Evolutionary conservation across 2,797 vertebrate species (phyloP).

Genomic region (Lophura swinhoii): DNA sequence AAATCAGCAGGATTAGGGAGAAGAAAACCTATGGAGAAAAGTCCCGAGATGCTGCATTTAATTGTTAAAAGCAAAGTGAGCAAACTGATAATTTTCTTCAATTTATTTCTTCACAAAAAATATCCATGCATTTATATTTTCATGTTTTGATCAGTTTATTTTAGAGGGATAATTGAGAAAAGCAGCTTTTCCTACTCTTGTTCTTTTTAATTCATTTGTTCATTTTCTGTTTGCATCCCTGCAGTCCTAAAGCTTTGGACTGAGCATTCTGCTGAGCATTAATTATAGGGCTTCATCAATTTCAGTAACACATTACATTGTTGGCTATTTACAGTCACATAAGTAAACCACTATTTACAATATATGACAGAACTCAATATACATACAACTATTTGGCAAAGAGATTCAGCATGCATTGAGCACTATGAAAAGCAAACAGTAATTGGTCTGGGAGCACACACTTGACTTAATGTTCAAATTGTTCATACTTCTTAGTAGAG

Average conservation of each 20-base stretch:
- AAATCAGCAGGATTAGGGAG: constrained; percentile 11
- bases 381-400: neutral
- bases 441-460: neutral
- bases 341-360: neutral
- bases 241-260: neutral
- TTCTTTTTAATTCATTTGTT: neutral
- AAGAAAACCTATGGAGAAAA: neutral
- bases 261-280: neutral
- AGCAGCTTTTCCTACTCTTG: neutral
- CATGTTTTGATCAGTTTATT: neutral
- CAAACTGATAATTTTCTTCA: neutral
- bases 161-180: neutral
- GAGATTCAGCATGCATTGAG: neutral
- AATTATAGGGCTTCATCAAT: neutral
- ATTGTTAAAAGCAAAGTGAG: constrained; percentile 1
- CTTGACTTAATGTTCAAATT: neutral
- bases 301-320: neutral
- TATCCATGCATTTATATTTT: neutral
- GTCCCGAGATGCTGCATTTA: neutral
- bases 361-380: neutral
- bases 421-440: neutral
- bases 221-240: neutral
- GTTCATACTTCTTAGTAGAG: neutral
- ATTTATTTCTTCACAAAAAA: neutral
- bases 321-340: neutral